A percentile compares a stretch with the other conserved stretches of the same genome.
Evolutionary conservation across 2,113 vertebrate species (phyloP).

Genomic region (Amphiprion percula): DNA sequence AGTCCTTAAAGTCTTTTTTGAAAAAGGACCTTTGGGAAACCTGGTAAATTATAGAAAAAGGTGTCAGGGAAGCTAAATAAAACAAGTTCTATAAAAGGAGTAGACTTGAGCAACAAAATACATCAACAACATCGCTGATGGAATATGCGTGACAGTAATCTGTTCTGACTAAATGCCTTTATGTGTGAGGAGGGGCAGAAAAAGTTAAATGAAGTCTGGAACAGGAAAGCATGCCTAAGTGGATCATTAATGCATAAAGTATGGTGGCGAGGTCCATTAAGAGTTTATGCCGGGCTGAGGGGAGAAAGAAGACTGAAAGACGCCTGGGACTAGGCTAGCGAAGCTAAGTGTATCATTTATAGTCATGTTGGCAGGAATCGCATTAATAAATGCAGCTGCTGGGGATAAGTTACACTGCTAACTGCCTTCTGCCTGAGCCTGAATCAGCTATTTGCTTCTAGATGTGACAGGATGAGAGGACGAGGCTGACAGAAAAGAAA

Average conservation of each 20-base stretch:
- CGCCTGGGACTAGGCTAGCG: conserved; percentile 28
- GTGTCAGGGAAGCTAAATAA: conserved; percentile 36
- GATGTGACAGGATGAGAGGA: conserved; percentile 25
- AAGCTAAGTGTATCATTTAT: conserved; percentile 66
- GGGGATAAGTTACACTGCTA: conserved; percentile 46
- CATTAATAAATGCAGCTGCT: conserved; percentile 62
- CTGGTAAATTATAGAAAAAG: conserved; percentile 41
- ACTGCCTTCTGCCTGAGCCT: conserved; percentile 34
- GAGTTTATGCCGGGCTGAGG: conserved; percentile 36
- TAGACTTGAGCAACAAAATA: conserved; percentile 31
- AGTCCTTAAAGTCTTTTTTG: neutral
- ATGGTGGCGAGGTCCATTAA: conserved; percentile 49
- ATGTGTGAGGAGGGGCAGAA: conserved; percentile 24
- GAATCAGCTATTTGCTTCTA: conserved; percentile 43
- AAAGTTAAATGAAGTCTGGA: conserved; percentile 61
- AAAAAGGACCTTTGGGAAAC: neutral
- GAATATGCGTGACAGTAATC: conserved; percentile 55
- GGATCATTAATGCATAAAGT: conserved; percentile 74
- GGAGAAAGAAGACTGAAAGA: conserved; percentile 52
- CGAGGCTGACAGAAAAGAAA: neutral
- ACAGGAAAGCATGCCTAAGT: conserved; percentile 61
- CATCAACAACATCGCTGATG: conserved; percentile 39
- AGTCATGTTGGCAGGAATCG: conserved; percentile 45
- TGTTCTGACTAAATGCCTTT: conserved; percentile 35
- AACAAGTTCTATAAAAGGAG: conserved; percentile 37